A percentile compares a stretch with the other conserved stretches of the same genome.
phyloP scores from a whole-genome alignment of 2,888 invertebrate genomes.

The Agrenia bidenticulata region DNA sequence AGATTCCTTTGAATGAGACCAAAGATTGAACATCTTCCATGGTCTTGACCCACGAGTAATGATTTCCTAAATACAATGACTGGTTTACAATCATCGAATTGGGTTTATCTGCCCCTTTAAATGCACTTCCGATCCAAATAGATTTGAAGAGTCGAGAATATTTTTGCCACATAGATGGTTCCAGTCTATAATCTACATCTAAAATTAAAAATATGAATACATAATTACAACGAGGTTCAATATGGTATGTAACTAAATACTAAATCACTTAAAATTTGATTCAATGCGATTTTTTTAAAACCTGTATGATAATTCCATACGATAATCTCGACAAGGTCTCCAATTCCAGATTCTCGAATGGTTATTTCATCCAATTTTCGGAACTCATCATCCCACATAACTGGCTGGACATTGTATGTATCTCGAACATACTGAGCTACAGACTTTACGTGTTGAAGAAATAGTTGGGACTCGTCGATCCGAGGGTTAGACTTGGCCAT shows the following conservation, averaged over 20 bases:
- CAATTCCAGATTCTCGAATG: conserved; percentile 58
- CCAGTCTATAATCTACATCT: conserved; percentile 49
- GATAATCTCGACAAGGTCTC: conserved; percentile 65
- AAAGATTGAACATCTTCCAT: conserved; percentile 54
- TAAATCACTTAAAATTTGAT: not conserved
- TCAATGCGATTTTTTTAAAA: conserved; percentile 24
- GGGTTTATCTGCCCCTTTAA: conserved; percentile 67
- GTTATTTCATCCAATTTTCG: conserved; percentile 61
- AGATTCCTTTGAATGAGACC: conserved; percentile 63
- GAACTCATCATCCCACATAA: conserved; percentile 76
- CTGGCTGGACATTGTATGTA: conserved; percentile 55
- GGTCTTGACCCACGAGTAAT: conserved; percentile 69
- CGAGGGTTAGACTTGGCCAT: conserved; percentile 54
- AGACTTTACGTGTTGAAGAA: conserved; percentile 64
- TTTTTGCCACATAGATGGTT: conserved; percentile 59
- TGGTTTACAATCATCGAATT: conserved; percentile 59
- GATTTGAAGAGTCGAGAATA: conserved; percentile 65
- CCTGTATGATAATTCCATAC: conserved; percentile 69
- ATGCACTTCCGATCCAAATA: conserved; percentile 81
- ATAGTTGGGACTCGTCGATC: conserved; percentile 59
- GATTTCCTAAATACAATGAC: conserved; percentile 68
- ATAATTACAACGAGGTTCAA: not conserved
- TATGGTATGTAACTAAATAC: not conserved
- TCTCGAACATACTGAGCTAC: conserved; percentile 59
- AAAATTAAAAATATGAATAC: conserved; percentile 7